phyloP scores from a whole-genome alignment of 1,140 invertebrate species.

The Drosophila setifemur region DNA sequence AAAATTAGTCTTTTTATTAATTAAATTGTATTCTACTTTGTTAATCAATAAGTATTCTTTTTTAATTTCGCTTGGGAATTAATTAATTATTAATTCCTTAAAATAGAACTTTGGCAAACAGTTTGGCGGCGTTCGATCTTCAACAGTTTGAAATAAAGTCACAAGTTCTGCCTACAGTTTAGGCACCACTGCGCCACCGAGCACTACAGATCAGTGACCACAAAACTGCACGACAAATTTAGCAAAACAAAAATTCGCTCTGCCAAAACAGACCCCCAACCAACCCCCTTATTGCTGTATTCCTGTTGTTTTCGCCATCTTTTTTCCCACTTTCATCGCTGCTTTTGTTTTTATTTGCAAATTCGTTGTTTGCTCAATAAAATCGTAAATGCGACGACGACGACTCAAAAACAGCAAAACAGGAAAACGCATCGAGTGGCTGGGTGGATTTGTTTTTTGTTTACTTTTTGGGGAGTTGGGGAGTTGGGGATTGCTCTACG shows the following conservation, averaged over 20 bases:
- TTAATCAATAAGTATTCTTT: too few relatives aligned
- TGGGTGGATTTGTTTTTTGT: too few relatives aligned
- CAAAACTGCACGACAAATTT: conserved; percentile 3
- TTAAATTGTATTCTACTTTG: too few relatives aligned
- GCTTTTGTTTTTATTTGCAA: conserved; percentile 79
- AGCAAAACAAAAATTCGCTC: conserved; percentile 24
- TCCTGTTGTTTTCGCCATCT: conserved; percentile 35
- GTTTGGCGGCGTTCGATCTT: too few relatives aligned
- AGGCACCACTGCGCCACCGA: too few relatives aligned
- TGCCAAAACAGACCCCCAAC: background rate
- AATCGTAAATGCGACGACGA: conserved; percentile 72
- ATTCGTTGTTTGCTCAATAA: conserved; percentile 82
- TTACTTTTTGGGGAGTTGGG: background rate
- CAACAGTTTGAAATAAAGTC: too few relatives aligned
- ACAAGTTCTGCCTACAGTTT: too few relatives aligned
- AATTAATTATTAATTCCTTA: too few relatives aligned
- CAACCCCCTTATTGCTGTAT: background rate
- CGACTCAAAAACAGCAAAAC: background rate
- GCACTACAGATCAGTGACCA: background rate
- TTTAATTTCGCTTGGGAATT: too few relatives aligned
- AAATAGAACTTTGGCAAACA: too few relatives aligned
- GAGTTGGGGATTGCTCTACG: conserved; percentile 6
- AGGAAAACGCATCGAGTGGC: conserved; percentile 10
- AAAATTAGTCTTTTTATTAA: too few relatives aligned
- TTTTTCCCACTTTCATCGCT: conserved; percentile 71